Base-by-base conservation (phyloP, 2,797 vertebrate genomes). In the Betta splendens region DNA sequence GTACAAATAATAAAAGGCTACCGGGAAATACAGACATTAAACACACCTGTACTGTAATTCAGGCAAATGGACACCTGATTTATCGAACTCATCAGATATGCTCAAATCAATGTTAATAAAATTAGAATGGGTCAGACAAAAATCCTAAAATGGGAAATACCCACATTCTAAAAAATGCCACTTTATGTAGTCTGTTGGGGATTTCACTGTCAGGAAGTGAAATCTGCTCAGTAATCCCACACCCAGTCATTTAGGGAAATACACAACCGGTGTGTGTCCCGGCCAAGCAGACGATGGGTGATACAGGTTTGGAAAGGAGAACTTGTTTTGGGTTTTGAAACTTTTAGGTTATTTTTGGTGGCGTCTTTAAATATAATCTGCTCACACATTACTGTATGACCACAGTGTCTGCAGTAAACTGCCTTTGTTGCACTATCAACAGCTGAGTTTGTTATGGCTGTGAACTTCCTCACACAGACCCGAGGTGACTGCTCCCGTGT, bases 391-490 rank as follows among this genome's bases (percentile, higher is more conserved):
- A 26, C 2, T 33, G 3, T n/a, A 10, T 22, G 22, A 22, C 35
- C 16, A 49, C 43, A 49, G 0, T 25, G 3, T 43, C 26, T 2
- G 13, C 37, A 28, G 17, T 58, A 31, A 71, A 39, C 18, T 23
- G 22, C 59, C 13, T 5, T 60, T 18, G 37, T 62, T n/a, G 18
- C 43, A 25, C 21, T 43, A 50, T 61, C 46, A 72, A 71, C 57
- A 21, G 7, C 40, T 28, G 22, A 9, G 25, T 8, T 76, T 58
- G 25, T 39, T 54, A 32, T 38, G 44, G 3, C 33, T 4, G 1
- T 47, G n/a, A 48, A 59, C 23, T 48, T 31, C 67, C 43, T 74
- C 53, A 63, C 3, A 4, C 63, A 28, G 49, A 31, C 31, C 25
- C 50, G 62, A 66, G 38, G 28, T 25, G 38, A 59, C 42, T 40